These are phyloP conservation scores for Lagorchestes hirsutus DNA, from an alignment of 2,797 vertebrate genomes.

Conservation along the genomic window DNA sequence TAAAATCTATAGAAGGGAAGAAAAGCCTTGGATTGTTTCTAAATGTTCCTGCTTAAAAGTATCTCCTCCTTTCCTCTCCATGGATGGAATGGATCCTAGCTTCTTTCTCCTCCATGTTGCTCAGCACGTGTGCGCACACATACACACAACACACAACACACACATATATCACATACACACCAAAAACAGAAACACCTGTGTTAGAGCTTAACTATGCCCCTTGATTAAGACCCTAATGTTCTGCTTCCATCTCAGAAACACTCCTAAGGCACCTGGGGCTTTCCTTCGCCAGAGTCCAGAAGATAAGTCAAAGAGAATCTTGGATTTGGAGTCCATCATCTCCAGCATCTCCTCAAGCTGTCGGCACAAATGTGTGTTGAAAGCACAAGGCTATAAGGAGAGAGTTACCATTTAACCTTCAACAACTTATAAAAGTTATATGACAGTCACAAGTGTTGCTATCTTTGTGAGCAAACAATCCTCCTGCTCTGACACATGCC, in stretches of 20 bases:
- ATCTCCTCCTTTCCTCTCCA: not conserved
- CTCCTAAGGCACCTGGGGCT: not conserved
- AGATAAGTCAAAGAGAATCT: not conserved
- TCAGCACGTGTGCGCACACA: not conserved
- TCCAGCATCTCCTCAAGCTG: not conserved
- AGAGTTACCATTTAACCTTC: not conserved
- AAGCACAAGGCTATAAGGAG: not conserved
- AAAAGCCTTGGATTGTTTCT: not conserved
- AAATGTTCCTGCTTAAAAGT: not conserved
- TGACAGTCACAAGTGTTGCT: slow-evolving; percentile 14
- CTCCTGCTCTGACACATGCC: slow-evolving; percentile 27
- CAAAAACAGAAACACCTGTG: not conserved
- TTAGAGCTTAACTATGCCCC: not conserved
- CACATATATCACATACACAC: not conserved
- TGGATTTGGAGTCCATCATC: not conserved
- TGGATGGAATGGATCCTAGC: not conserved
- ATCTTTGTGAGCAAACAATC: slow-evolving; percentile 48
- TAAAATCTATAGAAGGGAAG: not conserved
- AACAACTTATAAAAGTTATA: not conserved
- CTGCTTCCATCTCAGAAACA: not conserved
- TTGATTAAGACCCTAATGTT: not conserved
- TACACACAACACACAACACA: not conserved
- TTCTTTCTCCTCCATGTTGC: not conserved
- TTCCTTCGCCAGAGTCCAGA: not conserved
- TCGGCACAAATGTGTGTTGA: not conserved